Percentiles rank a stretch among this genome's conserved stretches.
phyloP scores from a whole-genome alignment of 2,113 vertebrate genomes.

The Hyla sarda region DNA sequence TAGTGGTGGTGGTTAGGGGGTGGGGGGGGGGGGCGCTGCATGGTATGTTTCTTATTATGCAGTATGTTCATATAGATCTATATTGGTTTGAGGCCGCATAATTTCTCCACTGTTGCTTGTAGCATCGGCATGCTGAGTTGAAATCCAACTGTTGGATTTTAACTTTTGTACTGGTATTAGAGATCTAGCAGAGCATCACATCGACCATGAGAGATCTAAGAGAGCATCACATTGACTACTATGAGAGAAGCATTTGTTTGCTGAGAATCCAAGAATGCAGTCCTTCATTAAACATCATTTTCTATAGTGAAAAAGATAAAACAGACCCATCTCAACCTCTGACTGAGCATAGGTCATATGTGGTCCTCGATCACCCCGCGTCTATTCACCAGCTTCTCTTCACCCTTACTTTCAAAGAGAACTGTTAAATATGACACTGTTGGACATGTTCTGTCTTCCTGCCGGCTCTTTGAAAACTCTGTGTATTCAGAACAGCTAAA shows the following conservation, averaged over 20 bases:
- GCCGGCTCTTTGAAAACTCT: constrained; percentile 71
- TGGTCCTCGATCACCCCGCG: constrained; percentile 67
- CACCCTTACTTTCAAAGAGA: constrained; percentile 71
- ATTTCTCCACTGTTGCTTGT: too few relatives aligned
- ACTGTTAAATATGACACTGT: constrained; percentile 69
- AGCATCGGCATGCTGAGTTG: too few relatives aligned
- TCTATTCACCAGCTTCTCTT: constrained; percentile 75
- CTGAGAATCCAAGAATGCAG: constrained; percentile 5
- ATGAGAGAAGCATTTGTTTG: background rate
- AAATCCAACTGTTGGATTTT: too few relatives aligned
- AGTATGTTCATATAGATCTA: too few relatives aligned
- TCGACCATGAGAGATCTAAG: background rate
- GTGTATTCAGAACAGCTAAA: constrained; percentile 64
- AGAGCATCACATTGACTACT: background rate
- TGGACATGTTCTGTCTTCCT: constrained; percentile 68
- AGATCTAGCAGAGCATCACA: background rate
- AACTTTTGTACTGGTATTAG: too few relatives aligned
- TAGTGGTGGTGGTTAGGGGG: too few relatives aligned
- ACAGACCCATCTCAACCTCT: constrained; percentile 62
- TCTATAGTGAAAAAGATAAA: constrained; percentile 35
- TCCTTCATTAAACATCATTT: constrained; percentile 15
- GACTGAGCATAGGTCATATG: constrained; percentile 69
- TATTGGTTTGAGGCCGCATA: too few relatives aligned
- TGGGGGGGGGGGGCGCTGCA: too few relatives aligned
- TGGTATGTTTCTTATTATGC: too few relatives aligned